Conservation (phyloP, 53 echinoderm and acorn worm species). For the Temnopleurus reevesii region DNA sequence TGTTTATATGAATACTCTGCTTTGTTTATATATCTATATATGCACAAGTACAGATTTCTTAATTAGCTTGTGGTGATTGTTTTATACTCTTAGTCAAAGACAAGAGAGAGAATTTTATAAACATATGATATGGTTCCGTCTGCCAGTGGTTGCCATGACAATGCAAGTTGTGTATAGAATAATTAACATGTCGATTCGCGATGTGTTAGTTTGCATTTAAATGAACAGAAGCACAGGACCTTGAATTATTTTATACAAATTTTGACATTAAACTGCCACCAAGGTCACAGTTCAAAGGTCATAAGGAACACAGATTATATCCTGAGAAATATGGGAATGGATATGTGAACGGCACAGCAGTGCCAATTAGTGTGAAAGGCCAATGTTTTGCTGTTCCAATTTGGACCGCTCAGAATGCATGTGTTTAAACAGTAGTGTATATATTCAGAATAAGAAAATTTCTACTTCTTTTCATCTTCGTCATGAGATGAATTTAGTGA, state of each 20-base stretch:
- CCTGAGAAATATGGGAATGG: not conserved
- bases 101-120: conserved; percentile 43
- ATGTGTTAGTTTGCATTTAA: not conserved
- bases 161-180: not conserved
- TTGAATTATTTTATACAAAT: conserved; percentile 56
- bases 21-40: conserved; percentile 61
- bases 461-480: not conserved
- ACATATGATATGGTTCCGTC: conserved; percentile 50
- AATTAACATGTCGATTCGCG: not conserved
- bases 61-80: conserved; percentile 22
- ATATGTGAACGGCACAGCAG: not conserved
- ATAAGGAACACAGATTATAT: not conserved
- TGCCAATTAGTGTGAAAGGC: not conserved
- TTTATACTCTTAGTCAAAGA: conserved; percentile 51
- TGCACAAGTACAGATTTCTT: conserved; percentile 43
- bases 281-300: conserved; percentile 60
- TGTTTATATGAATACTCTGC: conserved; percentile 49
- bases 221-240: conserved; percentile 35
- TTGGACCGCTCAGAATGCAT: not conserved
- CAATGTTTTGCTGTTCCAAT: not conserved
- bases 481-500: not conserved
- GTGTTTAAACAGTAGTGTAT: not conserved
- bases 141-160: conserved; percentile 39
- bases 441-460: not conserved
- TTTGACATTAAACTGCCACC: conserved; percentile 54